Evolutionary conservation across 2,888 invertebrate genomes (phyloP).

Genomic region (Monoplex corrugatus): DNA sequence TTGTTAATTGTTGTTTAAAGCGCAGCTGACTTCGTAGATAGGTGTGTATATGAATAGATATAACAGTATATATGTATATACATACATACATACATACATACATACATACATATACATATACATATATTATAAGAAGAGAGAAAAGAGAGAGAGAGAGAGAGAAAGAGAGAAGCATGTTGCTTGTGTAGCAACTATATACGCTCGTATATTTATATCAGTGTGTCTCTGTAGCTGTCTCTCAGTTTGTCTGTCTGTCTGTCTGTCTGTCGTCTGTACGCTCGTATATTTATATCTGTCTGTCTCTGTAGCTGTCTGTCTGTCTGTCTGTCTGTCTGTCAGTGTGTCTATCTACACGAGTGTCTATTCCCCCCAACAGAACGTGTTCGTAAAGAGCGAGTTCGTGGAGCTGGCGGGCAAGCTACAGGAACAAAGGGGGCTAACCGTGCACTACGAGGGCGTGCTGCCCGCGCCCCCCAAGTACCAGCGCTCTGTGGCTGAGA

Average conservation of each 20-base stretch:
- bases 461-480: slow-evolving; percentile 65
- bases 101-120: neutral
- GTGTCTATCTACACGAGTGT: neutral
- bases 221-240: neutral
- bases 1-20: too few species aligned
- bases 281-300: neutral
- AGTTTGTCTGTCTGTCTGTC: neutral
- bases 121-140: too few species aligned
- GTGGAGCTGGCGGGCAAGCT: slow-evolving; percentile 62
- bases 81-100: neutral
- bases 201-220: neutral
- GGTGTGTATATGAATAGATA: neutral
- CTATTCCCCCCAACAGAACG: slow-evolving; percentile 57
- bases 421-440: slow-evolving; percentile 60
- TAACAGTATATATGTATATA: neutral
- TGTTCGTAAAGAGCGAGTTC: slow-evolving; percentile 69
- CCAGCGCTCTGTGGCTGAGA: slow-evolving; percentile 62
- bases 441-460: slow-evolving; percentile 65
- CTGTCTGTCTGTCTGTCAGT: neutral
- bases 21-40: neutral
- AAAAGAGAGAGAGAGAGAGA: too few species aligned
- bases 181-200: neutral
- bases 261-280: neutral
- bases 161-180: too few species aligned
- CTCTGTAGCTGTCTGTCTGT: neutral